Conservation (phyloP, 2,888 invertebrate genomes). For the Melanotus villosus region DNA sequence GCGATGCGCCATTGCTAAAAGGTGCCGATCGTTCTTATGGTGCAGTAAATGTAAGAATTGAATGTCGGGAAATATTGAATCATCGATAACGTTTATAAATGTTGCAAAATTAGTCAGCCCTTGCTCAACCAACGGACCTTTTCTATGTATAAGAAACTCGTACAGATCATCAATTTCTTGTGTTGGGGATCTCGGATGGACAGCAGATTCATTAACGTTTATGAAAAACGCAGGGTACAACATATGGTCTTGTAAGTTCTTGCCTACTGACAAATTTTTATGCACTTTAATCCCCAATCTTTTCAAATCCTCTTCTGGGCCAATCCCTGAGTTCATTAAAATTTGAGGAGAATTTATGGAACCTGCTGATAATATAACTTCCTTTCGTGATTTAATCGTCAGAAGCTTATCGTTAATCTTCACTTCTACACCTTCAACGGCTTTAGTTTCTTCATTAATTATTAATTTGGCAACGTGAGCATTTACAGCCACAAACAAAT, state of each 20-base stretch:
- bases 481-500: slow-evolving; percentile 72
- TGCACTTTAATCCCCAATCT: slow-evolving; percentile 63
- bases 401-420: slow-evolving; percentile 52
- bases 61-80: slow-evolving; percentile 73
- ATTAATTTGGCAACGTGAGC: slow-evolving; percentile 72
- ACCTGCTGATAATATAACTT: slow-evolving; percentile 73
- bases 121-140: slow-evolving; percentile 68
- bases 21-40: slow-evolving; percentile 59
- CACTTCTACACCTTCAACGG: slow-evolving; percentile 67
- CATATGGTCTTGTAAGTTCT: slow-evolving; percentile 67
- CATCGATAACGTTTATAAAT: slow-evolving; percentile 67
- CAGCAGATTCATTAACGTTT: slow-evolving; percentile 8
- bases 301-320: slow-evolving; percentile 64
- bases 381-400: slow-evolving; percentile 66
- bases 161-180: slow-evolving; percentile 57
- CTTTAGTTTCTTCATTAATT: slow-evolving; percentile 65
- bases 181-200: neutral
- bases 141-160: slow-evolving; percentile 68
- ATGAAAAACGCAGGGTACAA: slow-evolving; percentile 19
- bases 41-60: slow-evolving; percentile 70
- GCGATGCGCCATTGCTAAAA: slow-evolving; percentile 7
- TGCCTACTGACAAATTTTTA: slow-evolving; percentile 67
- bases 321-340: slow-evolving; percentile 73
- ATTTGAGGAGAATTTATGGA: slow-evolving; percentile 75
- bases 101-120: slow-evolving; percentile 68